These are phyloP conservation scores for Scophthalmus maximus DNA, from an alignment of 2,113 vertebrate genomes.

Conservation along the genomic window DNA sequence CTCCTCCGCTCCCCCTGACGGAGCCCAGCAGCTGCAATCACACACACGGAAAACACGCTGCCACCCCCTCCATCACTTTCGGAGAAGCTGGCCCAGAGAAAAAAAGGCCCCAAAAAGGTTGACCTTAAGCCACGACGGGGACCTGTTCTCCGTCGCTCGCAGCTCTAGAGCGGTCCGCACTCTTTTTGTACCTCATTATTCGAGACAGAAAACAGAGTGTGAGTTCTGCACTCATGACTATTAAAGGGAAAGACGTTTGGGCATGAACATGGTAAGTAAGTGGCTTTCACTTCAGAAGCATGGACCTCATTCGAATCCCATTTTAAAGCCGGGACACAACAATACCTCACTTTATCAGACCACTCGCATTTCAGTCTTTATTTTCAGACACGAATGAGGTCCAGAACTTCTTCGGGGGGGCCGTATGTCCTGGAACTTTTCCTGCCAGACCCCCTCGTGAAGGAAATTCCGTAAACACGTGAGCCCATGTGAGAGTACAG, in stretches of 20 bases:
- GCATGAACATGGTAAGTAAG: no score
- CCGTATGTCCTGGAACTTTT: no score
- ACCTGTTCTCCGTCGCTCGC: constrained; percentile 21
- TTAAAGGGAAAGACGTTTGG: no score
- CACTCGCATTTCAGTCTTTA: constrained; percentile 9
- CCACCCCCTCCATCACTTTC: constrained; percentile 26
- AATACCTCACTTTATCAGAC: not conserved
- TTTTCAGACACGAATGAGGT: no score
- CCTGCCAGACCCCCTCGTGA: no score
- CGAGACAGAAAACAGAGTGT: not conserved
- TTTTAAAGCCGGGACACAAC: constrained; percentile 10
- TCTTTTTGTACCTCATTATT: constrained; percentile 38
- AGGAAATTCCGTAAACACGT: no score
- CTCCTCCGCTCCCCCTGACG: constrained; percentile 25
- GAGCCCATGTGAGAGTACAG: no score
- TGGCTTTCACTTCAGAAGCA: constrained; percentile 7
- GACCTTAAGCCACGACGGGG: constrained; percentile 57
- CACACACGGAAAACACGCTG: constrained; percentile 40
- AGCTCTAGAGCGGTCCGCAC: not conserved
- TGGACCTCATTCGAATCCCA: constrained; percentile 8
- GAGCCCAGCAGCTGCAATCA: constrained; percentile 57
- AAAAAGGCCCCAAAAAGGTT: constrained; percentile 59
- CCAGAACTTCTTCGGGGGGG: no score
- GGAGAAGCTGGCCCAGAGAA: constrained; percentile 26
- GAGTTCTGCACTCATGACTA: constrained; percentile 24